Conservation (phyloP, 2,888 invertebrate species). For the Epinotia bilunana region DNA sequence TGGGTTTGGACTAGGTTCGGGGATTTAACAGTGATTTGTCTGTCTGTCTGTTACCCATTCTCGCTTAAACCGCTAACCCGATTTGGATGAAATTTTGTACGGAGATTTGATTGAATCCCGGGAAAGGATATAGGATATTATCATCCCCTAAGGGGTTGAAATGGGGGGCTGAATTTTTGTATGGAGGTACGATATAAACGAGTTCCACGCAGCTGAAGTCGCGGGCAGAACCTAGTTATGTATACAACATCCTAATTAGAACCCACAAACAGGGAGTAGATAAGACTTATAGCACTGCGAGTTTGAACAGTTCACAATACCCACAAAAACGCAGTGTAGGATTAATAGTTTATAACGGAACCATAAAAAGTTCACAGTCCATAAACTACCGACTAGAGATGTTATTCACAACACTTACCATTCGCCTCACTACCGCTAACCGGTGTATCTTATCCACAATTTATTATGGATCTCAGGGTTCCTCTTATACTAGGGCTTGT, state of each 20-base stretch:
- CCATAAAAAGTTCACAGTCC: slow-evolving; percentile 44
- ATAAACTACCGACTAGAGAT: slow-evolving; percentile 29
- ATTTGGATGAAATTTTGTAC: too few species aligned
- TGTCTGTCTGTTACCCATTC: too few species aligned
- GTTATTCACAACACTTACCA: neutral
- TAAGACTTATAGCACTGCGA: neutral
- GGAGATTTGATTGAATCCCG: too few species aligned
- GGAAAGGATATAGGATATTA: too few species aligned
- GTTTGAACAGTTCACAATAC: slow-evolving; percentile 5
- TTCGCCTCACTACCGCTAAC: neutral
- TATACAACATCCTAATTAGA: neutral
- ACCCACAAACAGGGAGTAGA: neutral
- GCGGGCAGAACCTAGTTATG: neutral
- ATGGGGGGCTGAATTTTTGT: too few species aligned
- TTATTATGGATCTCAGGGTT: neutral
- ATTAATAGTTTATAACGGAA: slow-evolving; percentile 42
- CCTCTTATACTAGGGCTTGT: neutral
- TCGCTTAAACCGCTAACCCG: too few species aligned
- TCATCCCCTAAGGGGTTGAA: too few species aligned
- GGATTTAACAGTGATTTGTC: too few species aligned
- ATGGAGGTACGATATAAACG: too few species aligned
- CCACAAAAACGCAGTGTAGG: slow-evolving; percentile 33
- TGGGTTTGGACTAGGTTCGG: too few species aligned
- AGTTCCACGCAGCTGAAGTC: too few species aligned
- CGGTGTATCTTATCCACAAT: neutral